Conservation (phyloP, 1,140 invertebrate species). For the Helicoverpa zea region DNA sequence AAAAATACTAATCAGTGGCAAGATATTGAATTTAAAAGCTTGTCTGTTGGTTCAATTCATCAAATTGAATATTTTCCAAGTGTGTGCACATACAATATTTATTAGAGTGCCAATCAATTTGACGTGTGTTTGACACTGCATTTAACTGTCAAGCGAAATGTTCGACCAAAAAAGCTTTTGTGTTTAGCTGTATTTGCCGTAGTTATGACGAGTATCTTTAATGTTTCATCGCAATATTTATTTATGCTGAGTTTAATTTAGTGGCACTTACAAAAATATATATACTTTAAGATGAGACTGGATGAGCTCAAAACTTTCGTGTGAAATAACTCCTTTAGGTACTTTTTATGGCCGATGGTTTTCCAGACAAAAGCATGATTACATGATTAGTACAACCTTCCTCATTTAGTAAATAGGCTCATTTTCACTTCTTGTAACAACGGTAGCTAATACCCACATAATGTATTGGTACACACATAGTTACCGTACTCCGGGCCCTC, state of each 20-base stretch:
- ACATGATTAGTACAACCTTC: neutral
- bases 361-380: too few relatives aligned
- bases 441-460: slow-evolving; percentile 1
- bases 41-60: too few relatives aligned
- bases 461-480: neutral
- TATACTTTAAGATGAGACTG: too few relatives aligned
- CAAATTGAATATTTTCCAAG: too few relatives aligned
- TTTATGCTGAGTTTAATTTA: too few relatives aligned
- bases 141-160: neutral
- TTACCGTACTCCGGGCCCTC: slow-evolving; percentile 13
- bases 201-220: neutral
- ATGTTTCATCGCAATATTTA: too few relatives aligned
- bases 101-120: neutral
- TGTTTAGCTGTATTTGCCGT: neutral
- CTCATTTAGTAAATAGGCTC: neutral
- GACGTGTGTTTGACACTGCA: slow-evolving; percentile 1
- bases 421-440: neutral
- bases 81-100: neutral
- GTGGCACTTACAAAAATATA: too few relatives aligned
- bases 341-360: too few relatives aligned
- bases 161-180: neutral
- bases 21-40: too few relatives aligned
- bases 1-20: too few relatives aligned
- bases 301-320: neutral
- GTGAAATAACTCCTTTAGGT: too few relatives aligned